A percentile compares a stretch with the other conserved stretches of the same genome.
Conservation (phyloP, 2,888 invertebrate genomes). For the Taenaris catops region DNA sequence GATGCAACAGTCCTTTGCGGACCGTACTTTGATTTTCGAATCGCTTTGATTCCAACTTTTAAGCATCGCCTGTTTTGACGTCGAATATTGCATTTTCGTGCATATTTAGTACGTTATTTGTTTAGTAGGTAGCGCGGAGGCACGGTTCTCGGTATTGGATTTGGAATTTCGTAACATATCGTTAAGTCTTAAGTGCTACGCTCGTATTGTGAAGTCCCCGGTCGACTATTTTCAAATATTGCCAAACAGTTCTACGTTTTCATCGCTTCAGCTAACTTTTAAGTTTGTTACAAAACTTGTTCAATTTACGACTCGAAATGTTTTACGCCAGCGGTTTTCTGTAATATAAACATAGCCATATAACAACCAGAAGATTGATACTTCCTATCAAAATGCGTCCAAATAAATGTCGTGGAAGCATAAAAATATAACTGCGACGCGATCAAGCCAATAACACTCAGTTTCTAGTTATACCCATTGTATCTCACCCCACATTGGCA, state of each 20-base stretch:
- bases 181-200: slow-evolving; percentile 11
- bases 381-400: slow-evolving; percentile 4
- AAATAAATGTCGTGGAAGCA: slow-evolving; percentile 22
- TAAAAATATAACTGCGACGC: slow-evolving; percentile 46
- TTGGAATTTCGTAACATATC: slow-evolving; percentile 35
- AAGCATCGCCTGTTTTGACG: slow-evolving; percentile 65
- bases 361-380: slow-evolving; percentile 4
- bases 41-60: slow-evolving; percentile 75
- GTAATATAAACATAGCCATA: not conserved
- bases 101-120: slow-evolving; percentile 57
- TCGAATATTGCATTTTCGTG: slow-evolving; percentile 69
- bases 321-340: slow-evolving; percentile 4
- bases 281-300: slow-evolving; percentile 12
- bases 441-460: slow-evolving; percentile 73
- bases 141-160: slow-evolving; percentile 36
- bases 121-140: slow-evolving; percentile 40
- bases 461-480: slow-evolving; percentile 71
- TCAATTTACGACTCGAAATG: slow-evolving; percentile 4
- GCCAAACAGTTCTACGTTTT: slow-evolving; percentile 15
- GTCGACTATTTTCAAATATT: slow-evolving; percentile 18
- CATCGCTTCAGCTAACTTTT: slow-evolving; percentile 12
- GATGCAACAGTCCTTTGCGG: slow-evolving; percentile 67
- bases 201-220: slow-evolving; percentile 15
- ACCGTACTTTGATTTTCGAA: slow-evolving; percentile 70
- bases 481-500: slow-evolving; percentile 60